These are phyloP conservation scores for Clytia hemisphaerica DNA, from an alignment of 30 jellyfish, hydroid and myxozoan genomes.

Conservation along the genomic window DNA sequence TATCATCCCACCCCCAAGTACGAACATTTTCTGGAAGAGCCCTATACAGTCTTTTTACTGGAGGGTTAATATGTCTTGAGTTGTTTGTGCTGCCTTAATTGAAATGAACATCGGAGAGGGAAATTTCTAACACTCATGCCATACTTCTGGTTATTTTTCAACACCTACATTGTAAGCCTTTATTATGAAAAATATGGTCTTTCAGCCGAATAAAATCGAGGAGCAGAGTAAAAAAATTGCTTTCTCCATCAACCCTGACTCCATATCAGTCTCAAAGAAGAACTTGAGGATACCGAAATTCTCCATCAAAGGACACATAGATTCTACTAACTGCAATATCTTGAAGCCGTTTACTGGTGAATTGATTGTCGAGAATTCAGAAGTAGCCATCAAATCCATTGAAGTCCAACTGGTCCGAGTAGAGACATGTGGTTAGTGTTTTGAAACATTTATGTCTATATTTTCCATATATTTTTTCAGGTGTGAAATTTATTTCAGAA, in stretches of 20 bases:
- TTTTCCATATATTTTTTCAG: background rate
- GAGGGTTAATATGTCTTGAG: too few relatives aligned
- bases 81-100: too few relatives aligned
- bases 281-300: slow-evolving; percentile 45
- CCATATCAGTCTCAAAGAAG: slow-evolving; percentile 2
- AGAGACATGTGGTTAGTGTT: slow-evolving; percentile 85
- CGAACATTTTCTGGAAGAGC: too few relatives aligned
- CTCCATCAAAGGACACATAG: slow-evolving; percentile 58
- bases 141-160: too few relatives aligned
- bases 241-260: slow-evolving; percentile 19
- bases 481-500: background rate
- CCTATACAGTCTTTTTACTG: too few relatives aligned
- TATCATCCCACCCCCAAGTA: too few relatives aligned
- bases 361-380: slow-evolving; percentile 67
- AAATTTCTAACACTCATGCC: too few relatives aligned
- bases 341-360: slow-evolving; percentile 74
- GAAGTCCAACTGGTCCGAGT: slow-evolving; percentile 94
- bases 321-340: slow-evolving; percentile 63
- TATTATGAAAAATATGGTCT: too few relatives aligned
- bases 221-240: slow-evolving; percentile 5
- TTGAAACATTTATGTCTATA: background rate
- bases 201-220: too few relatives aligned
- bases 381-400: slow-evolving; percentile 65
- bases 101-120: too few relatives aligned
- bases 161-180: too few relatives aligned